These are phyloP conservation scores for Nothobranchius kuhntae DNA, from an alignment of 2,113 vertebrate genomes.

Conservation along the genomic window DNA sequence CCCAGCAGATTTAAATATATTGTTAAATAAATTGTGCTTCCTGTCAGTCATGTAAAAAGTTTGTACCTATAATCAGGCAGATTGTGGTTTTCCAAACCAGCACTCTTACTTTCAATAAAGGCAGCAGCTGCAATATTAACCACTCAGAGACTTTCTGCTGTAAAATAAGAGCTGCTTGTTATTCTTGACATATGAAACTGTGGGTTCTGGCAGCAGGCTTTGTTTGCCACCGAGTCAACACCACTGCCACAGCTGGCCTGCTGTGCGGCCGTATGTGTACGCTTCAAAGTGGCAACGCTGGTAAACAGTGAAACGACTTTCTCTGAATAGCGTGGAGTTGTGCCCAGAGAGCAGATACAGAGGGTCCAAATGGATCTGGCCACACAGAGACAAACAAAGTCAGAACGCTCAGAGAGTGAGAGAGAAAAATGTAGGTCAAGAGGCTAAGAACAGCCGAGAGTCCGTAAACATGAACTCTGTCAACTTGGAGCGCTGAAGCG, in stretches of 20 bases:
- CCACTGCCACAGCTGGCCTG: slow-evolving; percentile 30
- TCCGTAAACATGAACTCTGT: slow-evolving; percentile 65
- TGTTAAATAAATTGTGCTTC: slow-evolving; percentile 65
- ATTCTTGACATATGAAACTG: slow-evolving; percentile 63
- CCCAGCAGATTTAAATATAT: slow-evolving; percentile 74
- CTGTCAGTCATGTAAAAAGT: slow-evolving; percentile 67
- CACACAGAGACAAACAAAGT: slow-evolving; percentile 73
- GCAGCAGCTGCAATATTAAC: slow-evolving; percentile 71
- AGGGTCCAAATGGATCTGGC: slow-evolving; percentile 61
- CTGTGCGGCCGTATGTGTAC: slow-evolving; percentile 46
- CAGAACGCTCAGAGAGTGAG: slow-evolving; percentile 51
- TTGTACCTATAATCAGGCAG: slow-evolving; percentile 70
- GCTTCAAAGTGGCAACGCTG: slow-evolving; percentile 47
- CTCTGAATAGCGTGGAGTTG: slow-evolving; percentile 39
- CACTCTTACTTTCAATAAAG: slow-evolving; percentile 49
- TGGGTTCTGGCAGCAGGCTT: slow-evolving; percentile 60
- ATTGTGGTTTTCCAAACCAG: slow-evolving; percentile 61
- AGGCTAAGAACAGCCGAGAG: slow-evolving; percentile 49
- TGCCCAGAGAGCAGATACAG: slow-evolving; percentile 56
- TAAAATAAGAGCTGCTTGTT: slow-evolving; percentile 55
- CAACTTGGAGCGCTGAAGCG: slow-evolving; percentile 37
- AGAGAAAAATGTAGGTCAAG: slow-evolving; percentile 76
- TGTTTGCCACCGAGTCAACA: slow-evolving; percentile 53
- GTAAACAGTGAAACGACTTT: slow-evolving; percentile 70
- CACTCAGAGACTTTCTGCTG: slow-evolving; percentile 45